phyloP scores from a whole-genome alignment of 2,113 vertebrate species.

The Engraulis encrasicolus region DNA sequence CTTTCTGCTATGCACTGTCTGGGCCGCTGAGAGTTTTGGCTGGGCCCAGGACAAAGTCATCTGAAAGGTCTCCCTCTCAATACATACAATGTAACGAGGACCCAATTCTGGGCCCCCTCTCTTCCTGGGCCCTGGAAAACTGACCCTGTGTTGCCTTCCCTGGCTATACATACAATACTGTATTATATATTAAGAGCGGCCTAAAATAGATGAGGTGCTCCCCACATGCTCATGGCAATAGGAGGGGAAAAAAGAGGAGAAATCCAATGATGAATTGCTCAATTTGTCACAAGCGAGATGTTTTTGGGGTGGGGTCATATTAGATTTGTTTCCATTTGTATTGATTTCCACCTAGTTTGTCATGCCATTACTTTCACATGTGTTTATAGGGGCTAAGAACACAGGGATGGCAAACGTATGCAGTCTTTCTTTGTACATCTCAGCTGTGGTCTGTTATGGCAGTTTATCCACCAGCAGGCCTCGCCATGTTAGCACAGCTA shows the following conservation, averaged over 20 bases:
- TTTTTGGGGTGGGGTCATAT: no score
- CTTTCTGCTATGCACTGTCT: background rate
- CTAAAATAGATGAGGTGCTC: background rate
- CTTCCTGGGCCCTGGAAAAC: no score
- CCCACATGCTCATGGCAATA: background rate
- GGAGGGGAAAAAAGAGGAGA: background rate
- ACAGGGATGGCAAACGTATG: no score
- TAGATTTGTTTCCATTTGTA: slow-evolving; percentile 18
- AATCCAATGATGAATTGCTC: slow-evolving; percentile 17
- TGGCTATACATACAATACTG: no score
- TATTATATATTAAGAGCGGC: background rate
- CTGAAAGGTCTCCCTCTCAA: no score
- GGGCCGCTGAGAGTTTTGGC: no score
- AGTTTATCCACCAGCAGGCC: background rate
- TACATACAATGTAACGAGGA: no score
- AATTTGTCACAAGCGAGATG: slow-evolving; percentile 6
- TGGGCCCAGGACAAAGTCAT: no score
- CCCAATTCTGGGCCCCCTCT: no score
- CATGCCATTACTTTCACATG: background rate
- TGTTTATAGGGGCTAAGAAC: background rate
- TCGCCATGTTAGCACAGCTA: background rate
- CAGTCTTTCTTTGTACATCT: background rate
- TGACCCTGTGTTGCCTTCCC: no score
- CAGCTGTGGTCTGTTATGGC: background rate
- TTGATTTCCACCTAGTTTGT: background rate